Conservation (phyloP, 1,140 invertebrate species). For the Marisa cornuarietis region DNA sequence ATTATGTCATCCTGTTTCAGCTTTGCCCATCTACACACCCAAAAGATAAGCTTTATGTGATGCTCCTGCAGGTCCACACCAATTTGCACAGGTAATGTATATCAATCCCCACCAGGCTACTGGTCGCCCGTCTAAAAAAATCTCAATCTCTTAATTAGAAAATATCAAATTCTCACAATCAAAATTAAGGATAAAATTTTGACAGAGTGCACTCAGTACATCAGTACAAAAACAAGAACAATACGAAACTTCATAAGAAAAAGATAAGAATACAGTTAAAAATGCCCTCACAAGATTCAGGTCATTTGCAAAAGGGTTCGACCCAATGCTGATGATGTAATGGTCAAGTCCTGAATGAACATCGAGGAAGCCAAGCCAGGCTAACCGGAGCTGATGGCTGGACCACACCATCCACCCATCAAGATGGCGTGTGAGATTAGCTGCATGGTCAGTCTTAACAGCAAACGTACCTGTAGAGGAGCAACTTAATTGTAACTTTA, state of each 20-base stretch:
- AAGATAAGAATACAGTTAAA: not conserved
- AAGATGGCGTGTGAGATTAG: slow-evolving; percentile 28
- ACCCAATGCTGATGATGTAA: slow-evolving; percentile 39
- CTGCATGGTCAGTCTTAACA: slow-evolving; percentile 39
- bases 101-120: no score
- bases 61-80: no score
- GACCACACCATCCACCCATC: slow-evolving; percentile 36
- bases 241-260: not conserved
- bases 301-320: slow-evolving; percentile 29
- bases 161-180: no score
- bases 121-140: no score
- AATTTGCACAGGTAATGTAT: no score
- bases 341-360: slow-evolving; percentile 37
- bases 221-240: not conserved
- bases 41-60: no score
- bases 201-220: not conserved
- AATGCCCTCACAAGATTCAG: slow-evolving; percentile 29
- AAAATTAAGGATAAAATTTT: not conserved
- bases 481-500: not conserved
- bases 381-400: slow-evolving; percentile 25
- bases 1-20: no score
- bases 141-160: no score
- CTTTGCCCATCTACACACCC: no score
- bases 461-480: slow-evolving; percentile 36
- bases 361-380: slow-evolving; percentile 48